Evolutionary conservation across 2,888 invertebrate species (phyloP).

Genomic region (Hofmannophila pseudospretella): DNA sequence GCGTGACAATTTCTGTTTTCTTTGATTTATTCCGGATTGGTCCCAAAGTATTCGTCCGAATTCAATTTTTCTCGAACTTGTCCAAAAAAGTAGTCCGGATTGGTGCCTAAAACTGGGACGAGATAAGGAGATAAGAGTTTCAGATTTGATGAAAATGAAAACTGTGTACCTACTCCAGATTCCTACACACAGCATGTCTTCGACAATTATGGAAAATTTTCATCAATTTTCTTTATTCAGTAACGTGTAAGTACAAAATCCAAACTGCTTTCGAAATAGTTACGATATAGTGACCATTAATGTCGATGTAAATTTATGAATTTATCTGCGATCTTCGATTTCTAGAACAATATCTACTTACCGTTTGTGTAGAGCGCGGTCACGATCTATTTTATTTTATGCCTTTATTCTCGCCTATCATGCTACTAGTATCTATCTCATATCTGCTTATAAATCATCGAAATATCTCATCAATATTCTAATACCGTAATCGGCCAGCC

Average conservation of each 20-base stretch:
- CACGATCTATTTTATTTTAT: slow-evolving; percentile 18
- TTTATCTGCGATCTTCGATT: slow-evolving; percentile 10
- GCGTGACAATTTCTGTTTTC: slow-evolving; percentile 19
- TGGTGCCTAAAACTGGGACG: too few relatives aligned
- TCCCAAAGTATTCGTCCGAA: too few relatives aligned
- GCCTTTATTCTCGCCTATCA: slow-evolving; percentile 9
- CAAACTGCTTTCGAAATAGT: background rate
- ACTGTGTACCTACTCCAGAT: too few relatives aligned
- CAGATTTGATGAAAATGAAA: too few relatives aligned
- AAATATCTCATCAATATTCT: slow-evolving; percentile 28
- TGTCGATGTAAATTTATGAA: slow-evolving; percentile 7
- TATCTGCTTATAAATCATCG: slow-evolving; percentile 9
- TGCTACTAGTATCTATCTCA: slow-evolving; percentile 16
- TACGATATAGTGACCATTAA: background rate
- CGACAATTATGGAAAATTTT: too few relatives aligned
- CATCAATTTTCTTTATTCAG: too few relatives aligned
- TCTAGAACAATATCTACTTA: slow-evolving; percentile 10
- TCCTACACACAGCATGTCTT: too few relatives aligned
- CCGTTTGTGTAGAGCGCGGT: background rate
- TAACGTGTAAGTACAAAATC: too few relatives aligned
- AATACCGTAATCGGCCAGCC: slow-evolving; percentile 27
- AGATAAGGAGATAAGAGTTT: too few relatives aligned
- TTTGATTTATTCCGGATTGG: too few relatives aligned
- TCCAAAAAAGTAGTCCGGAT: too few relatives aligned
- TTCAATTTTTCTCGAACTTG: too few relatives aligned